Conservation (phyloP, 1,140 invertebrate species). For the Drosophila ananassae region DNA sequence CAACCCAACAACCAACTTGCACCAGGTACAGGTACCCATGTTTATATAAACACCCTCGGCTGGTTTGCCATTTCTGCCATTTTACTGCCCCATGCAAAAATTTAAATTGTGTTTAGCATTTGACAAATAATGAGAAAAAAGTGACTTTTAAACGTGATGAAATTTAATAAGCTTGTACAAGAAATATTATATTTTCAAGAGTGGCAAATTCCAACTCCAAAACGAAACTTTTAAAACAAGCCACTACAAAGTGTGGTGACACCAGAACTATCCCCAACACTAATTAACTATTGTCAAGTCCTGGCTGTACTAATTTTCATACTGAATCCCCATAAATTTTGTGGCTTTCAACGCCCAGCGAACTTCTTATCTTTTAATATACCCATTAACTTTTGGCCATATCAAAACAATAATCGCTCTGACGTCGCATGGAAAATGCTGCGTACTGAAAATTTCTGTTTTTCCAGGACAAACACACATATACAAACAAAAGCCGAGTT, state of each 20-base stretch:
- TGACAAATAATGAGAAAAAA: conserved; percentile 19
- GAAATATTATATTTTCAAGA: neutral
- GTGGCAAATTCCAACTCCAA: neutral
- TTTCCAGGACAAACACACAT: conserved; percentile 32
- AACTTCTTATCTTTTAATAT: conserved; percentile 48
- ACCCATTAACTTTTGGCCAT: conserved; percentile 58
- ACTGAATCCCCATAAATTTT: conserved; percentile 27
- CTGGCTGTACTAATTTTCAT: conserved; percentile 10
- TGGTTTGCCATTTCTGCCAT: conserved; percentile 6
- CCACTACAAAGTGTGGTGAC: neutral
- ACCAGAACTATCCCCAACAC: neutral
- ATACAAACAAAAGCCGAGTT: conserved; percentile 49
- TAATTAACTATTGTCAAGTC: neutral
- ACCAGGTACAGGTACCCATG: conserved; percentile 15
- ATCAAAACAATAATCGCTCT: conserved; percentile 51
- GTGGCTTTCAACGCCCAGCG: conserved; percentile 24
- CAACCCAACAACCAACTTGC: conserved; percentile 6
- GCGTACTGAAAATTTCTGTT: conserved; percentile 26
- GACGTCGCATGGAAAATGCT: conserved; percentile 23
- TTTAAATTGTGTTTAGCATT: conserved; percentile 47
- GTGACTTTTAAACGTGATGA: neutral
- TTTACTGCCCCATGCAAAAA: conserved; percentile 33
- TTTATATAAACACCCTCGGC: conserved; percentile 41
- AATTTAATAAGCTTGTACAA: neutral
- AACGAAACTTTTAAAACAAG: neutral